Evolutionary conservation across 1,140 invertebrate species (phyloP), one percentile per base, ranked within the genome.

Genomic region (Dreissena polymorpha): DNA sequence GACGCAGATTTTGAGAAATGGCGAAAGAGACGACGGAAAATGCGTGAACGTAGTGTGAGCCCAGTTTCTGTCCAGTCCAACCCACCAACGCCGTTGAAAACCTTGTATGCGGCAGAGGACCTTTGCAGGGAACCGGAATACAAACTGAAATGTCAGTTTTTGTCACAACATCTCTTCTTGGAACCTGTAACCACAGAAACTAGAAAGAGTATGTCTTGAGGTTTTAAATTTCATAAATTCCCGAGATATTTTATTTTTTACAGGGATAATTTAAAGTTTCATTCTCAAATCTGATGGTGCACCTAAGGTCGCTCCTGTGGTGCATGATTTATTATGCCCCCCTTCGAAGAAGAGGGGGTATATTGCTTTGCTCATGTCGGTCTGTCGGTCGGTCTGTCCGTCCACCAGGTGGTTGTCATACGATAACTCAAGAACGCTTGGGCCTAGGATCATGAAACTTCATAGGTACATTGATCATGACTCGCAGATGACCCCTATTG

Each of bases 41-140:
- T 88, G 63, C 75, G 88, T 10, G 89, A 91, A 72, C 67, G 85
- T 0, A 91, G 90, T 76, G 71, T 91, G 10, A 91, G 90, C 70
- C 91, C 91, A 13, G 72, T 91, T 12, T 57, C 85, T 13, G 29
- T 89, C 25, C 85, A 89, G 25, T 64, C 69, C n/a, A 76, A 74
- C 49, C 63, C 76, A 53, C 71, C 70, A 57, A 23, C 53, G 55
- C 71, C 69, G 25, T 73, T 75, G 16, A 64, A 68, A 53, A 71
- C 79, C 64, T 74, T 39, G 60, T 77, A 86, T 60, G 53, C 55
- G 16, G 53, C 88, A 7, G 86, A 89, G 8, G 85, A 89, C 10
- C 86, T 89, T 21, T 86, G 84, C 72, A 70, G 53, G 53, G 87
- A 90, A 68, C 76, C 80, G 21, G 88, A 91, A 25, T 89, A 87